Evolutionary conservation across 2,797 vertebrate genomes (phyloP), one percentile per base, ranked within the genome.

Genomic region (Ficedula albicollis): DNA sequence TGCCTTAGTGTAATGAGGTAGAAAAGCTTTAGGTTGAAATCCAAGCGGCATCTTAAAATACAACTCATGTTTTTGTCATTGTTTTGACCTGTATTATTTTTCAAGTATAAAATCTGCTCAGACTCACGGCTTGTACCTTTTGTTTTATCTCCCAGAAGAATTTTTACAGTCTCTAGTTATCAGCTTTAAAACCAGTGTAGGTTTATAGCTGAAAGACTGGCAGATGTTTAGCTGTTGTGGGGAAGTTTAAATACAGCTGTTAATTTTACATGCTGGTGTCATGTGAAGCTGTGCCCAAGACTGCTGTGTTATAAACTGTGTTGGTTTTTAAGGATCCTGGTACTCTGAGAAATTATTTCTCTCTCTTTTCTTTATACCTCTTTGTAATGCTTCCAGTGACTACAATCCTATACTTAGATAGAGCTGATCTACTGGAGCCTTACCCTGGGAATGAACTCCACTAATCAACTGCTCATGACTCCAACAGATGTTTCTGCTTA

Each of bases 401-500:
- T 92, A 54, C 95, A 95, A 1, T 90, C 66, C 84, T 81, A 34
- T 43, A 66, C 85, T 94, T 64, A 84, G 90, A 95, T 95, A 96
- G 76, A 93, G 89, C 95, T 74, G 74, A 94, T 97, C 95, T 90
- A 27, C 77, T 83, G 82, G 93, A 97, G 96, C 92, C 58, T 60
- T 97, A 97, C 97, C 97, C 98, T 97, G 95, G 96, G 96, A 96
- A 93, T 98, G 98, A 98, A 98, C 98, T 98, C 96, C 68, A 60
- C 97, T 97, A 97, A 98, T 97, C 97, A 97, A 95, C 34, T 38
- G 92, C 85, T 97, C 93, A 96, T 97, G 96, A 97, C 95, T 97
- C 90, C 94, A 89, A 90, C 98, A 98, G 98, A 97, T 98, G 98
- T 96, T 98, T 98, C 97, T 97, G 96, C 43, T 98, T 98, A 97